Base-by-base conservation (phyloP, 2,113 vertebrate species). In the Xiphophorus maculatus region DNA sequence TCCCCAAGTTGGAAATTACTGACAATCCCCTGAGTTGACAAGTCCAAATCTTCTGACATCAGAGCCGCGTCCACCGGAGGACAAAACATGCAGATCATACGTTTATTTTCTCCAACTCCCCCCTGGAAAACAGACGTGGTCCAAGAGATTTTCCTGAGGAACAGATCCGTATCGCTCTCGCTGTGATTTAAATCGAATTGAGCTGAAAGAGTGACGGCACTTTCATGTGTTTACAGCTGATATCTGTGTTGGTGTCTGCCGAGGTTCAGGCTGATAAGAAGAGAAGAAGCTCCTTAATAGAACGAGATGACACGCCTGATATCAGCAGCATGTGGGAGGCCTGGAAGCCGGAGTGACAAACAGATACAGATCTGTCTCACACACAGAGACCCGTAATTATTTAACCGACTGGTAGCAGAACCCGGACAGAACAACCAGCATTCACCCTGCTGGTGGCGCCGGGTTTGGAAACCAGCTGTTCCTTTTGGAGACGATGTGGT, bases 301-400 rank as follows among this genome's bases (percentile, higher is more conserved):
- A 78, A 73, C 65, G 73, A 74, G 82, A 87, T 87, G 72, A 80
- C 84, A 85, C 62, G 63, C 27, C 51, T 6, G 84, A 84, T 84
- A 74, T 71, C 42, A 0, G 28, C 22, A 0, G 71, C 65, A 44
- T 61, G 64, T 83, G 81, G 64, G 77, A 48, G 67, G 69, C 76
- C 48, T 2, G 17, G 29, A 30, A 62, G 60, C 58, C 12, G 19
- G 19, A 63, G 61, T 70, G 69, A 69, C 64, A 48, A 30, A 14
- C 19, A 63, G 63, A 73, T 33, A 14, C 27, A n/a, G 29, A 71
- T 64, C 66, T 42, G n/a, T 12, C 65, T 71, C 63, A 27, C 22
- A 66, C 63, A 76, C 44, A 19, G 44, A 35, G 28, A 63, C 62
- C 62, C 3, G 30, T 9, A 17, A 15, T 30, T 5, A 30, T 32